phyloP scores from a whole-genome alignment of 1,140 invertebrate species.

The Pectinophora gossypiella region DNA sequence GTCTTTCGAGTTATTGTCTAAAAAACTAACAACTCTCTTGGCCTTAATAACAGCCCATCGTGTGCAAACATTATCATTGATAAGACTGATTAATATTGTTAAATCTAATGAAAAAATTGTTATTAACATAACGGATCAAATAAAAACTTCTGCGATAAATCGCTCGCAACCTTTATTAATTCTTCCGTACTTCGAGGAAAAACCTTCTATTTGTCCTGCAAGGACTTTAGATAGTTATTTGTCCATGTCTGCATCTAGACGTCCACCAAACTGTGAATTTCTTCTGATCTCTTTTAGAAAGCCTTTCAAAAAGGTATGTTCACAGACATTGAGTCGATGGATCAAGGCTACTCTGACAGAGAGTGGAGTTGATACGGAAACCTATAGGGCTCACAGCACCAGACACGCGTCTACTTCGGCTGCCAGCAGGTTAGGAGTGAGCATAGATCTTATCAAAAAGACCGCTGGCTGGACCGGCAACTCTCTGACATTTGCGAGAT shows the following conservation, averaged over 20 bases:
- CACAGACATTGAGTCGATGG: conserved; percentile 13
- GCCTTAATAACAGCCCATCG: too few species aligned
- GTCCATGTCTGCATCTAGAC: background rate
- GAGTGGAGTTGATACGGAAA: conserved; percentile 27
- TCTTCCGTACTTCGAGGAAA: conserved; percentile 1
- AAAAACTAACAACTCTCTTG: too few species aligned
- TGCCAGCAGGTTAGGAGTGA: conserved; percentile 18
- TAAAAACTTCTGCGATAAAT: conserved; percentile 2
- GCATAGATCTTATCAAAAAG: conserved; percentile 21
- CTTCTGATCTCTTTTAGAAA: conserved; percentile 11
- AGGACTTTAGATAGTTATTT: conserved; percentile 5
- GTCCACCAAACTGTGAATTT: background rate
- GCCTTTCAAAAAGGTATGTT: conserved; percentile 7
- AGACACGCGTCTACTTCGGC: conserved; percentile 29
- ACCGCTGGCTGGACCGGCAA: conserved; percentile 26
- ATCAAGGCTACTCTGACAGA: conserved; percentile 18
- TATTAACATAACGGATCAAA: conserved; percentile 4
- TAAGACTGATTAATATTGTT: too few species aligned
- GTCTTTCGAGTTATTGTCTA: too few species aligned
- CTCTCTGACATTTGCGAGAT: conserved; percentile 19
- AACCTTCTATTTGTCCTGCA: background rate
- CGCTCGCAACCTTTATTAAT: background rate
- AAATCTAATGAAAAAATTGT: conserved; percentile 10
- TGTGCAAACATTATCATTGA: too few species aligned
- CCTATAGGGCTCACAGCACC: too few species aligned